These are phyloP conservation scores for Tenthredo livida DNA, from an alignment of 2,888 invertebrate genomes.

Conservation along the genomic window DNA sequence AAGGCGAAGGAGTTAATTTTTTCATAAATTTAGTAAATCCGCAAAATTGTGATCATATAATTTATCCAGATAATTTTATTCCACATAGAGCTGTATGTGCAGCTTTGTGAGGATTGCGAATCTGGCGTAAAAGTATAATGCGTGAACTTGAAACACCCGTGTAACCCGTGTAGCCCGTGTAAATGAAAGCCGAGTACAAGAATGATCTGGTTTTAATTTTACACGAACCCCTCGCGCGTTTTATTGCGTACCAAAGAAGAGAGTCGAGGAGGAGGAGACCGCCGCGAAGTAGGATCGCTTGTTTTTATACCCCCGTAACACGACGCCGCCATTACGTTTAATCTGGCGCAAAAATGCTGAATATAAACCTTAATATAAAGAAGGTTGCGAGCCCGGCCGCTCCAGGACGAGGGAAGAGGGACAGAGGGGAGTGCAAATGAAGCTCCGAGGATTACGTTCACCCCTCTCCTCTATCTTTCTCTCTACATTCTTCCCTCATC, in stretches of 20 bases:
- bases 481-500: slow-evolving; percentile 29
- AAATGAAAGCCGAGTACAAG: slow-evolving; percentile 47
- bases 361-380: slow-evolving; percentile 57
- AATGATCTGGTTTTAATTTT: slow-evolving; percentile 48
- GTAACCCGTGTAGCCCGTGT: slow-evolving; percentile 6
- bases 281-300: slow-evolving; percentile 52
- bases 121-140: background rate
- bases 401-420: slow-evolving; percentile 30
- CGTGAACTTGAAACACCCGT: background rate
- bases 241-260: slow-evolving; percentile 43
- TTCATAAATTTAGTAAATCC: background rate
- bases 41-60: background rate
- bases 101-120: background rate
- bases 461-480: slow-evolving; percentile 26
- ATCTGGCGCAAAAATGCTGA: slow-evolving; percentile 56
- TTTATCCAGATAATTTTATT: background rate
- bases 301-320: slow-evolving; percentile 51
- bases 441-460: slow-evolving; percentile 54
- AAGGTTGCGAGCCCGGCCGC: slow-evolving; percentile 49
- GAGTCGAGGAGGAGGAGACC: slow-evolving; percentile 36
- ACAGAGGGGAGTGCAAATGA: slow-evolving; percentile 53
- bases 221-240: slow-evolving; percentile 24
- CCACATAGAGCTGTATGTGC: background rate
- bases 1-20: background rate
- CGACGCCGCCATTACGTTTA: slow-evolving; percentile 55